phyloP scores from a whole-genome alignment of 2,888 invertebrate genomes.

The Phaonia tiefii region DNA sequence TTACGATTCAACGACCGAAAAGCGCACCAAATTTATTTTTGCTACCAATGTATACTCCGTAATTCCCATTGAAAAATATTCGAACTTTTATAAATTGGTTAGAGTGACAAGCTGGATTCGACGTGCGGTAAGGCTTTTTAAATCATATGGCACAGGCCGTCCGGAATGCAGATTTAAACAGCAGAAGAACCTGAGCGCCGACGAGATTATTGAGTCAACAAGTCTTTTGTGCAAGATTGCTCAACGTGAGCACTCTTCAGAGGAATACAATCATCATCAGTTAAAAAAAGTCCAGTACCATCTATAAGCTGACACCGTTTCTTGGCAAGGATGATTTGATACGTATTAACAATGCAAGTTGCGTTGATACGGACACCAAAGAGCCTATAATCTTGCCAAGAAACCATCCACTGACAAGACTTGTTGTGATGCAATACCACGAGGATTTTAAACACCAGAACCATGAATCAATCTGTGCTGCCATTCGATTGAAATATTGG shows the following conservation, averaged over 20 bases:
- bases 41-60: not conserved
- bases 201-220: not conserved
- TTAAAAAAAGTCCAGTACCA: slow-evolving; percentile 13
- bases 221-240: not conserved
- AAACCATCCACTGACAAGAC: slow-evolving; percentile 5
- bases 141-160: not conserved
- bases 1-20: slow-evolving; percentile 20
- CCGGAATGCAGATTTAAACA: too few relatives aligned
- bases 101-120: not conserved
- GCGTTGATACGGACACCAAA: not conserved
- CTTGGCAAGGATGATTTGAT: slow-evolving; percentile 23
- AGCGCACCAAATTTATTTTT: slow-evolving; percentile 30
- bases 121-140: not conserved
- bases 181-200: not conserved
- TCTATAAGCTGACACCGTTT: slow-evolving; percentile 32
- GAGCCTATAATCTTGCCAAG: slow-evolving; percentile 30
- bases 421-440: slow-evolving; percentile 37
- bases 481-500: too few relatives aligned
- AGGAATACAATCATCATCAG: not conserved
- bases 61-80: not conserved
- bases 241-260: not conserved
- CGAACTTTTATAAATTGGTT: not conserved
- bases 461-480: too few relatives aligned
- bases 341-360: slow-evolving; percentile 22
- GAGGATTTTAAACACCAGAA: too few relatives aligned